A percentile compares a stretch with the other conserved stretches of the same genome.
Conservation (phyloP, 2,797 vertebrate species). For the Lophius americanus region DNA sequence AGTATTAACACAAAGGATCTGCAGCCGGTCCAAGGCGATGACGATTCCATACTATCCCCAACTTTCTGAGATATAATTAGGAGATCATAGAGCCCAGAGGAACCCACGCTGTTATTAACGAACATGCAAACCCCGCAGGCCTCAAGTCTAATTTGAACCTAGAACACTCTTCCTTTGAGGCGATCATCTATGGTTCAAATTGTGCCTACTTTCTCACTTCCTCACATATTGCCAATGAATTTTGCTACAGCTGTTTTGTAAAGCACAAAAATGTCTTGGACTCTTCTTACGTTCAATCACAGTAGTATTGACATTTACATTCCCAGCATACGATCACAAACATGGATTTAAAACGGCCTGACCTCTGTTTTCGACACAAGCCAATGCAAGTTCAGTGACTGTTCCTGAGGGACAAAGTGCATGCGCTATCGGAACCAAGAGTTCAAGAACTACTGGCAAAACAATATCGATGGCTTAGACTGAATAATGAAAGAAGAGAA, state of each 20-base stretch:
- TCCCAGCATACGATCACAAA: constrained; percentile 8
- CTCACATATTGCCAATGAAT: neutral
- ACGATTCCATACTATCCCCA: too few relatives aligned
- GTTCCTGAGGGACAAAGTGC: constrained; percentile 52
- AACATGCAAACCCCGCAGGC: too few relatives aligned
- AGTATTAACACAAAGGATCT: too few relatives aligned
- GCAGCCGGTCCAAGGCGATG: too few relatives aligned
- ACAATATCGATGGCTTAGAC: constrained; percentile 55
- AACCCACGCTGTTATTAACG: too few relatives aligned
- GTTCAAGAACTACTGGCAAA: constrained; percentile 42
- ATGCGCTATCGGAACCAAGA: constrained; percentile 28
- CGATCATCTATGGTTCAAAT: too few relatives aligned
- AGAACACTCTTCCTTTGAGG: too few relatives aligned
- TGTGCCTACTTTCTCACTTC: neutral
- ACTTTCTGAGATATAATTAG: too few relatives aligned
- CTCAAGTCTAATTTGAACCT: too few relatives aligned
- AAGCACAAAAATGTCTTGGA: too few relatives aligned
- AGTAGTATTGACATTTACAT: constrained; percentile 9
- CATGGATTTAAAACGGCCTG: constrained; percentile 8
- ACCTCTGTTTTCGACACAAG: constrained; percentile 7
- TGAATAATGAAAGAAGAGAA: constrained; percentile 68
- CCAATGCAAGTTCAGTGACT: constrained; percentile 20
- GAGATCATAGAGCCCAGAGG: too few relatives aligned
- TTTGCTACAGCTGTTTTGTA: neutral
- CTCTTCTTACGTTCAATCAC: constrained; percentile 6